These are phyloP conservation scores for Peromyscus californicus DNA, from an alignment of 2,113 vertebrate genomes.

Conservation along the genomic window DNA sequence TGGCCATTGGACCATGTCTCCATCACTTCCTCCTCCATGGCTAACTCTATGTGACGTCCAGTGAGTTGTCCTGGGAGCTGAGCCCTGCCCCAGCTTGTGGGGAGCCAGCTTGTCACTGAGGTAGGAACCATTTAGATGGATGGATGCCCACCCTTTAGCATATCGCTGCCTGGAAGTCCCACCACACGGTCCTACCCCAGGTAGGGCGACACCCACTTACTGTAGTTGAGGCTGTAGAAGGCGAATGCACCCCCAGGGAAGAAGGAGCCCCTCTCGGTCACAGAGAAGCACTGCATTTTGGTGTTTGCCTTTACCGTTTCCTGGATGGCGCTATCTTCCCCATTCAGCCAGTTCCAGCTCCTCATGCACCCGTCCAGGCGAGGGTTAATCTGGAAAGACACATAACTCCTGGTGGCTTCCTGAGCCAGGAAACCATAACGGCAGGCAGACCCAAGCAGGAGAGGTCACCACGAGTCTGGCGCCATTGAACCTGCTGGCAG, in stretches of 20 bases:
- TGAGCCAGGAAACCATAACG: too few species aligned
- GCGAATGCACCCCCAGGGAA: constrained; percentile 94
- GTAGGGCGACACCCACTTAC: constrained; percentile 82
- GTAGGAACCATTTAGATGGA: not conserved
- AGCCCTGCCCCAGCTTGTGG: not conserved
- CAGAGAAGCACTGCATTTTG: constrained; percentile 96
- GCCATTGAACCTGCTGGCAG: not conserved
- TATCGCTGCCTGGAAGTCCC: not conserved
- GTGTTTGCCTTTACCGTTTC: constrained; percentile 92
- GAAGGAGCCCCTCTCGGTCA: constrained; percentile 91
- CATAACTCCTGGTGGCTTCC: not conserved
- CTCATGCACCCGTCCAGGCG: constrained; percentile 96
- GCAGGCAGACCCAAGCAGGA: not conserved
- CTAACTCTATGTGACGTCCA: not conserved
- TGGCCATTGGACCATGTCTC: not conserved
- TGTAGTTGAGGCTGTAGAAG: constrained; percentile 91
- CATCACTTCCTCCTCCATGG: not conserved
- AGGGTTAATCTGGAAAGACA: constrained; percentile 93
- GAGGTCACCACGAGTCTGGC: accelerated
- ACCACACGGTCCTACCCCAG: accelerated
- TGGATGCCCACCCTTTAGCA: accelerated
- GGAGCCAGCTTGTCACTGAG: not conserved
- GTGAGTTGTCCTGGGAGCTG: not conserved
- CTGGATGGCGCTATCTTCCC: constrained; percentile 94
- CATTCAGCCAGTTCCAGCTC: constrained; percentile 96